Conservation (phyloP, 2,113 vertebrate species). For the Ciconia boyciana region DNA sequence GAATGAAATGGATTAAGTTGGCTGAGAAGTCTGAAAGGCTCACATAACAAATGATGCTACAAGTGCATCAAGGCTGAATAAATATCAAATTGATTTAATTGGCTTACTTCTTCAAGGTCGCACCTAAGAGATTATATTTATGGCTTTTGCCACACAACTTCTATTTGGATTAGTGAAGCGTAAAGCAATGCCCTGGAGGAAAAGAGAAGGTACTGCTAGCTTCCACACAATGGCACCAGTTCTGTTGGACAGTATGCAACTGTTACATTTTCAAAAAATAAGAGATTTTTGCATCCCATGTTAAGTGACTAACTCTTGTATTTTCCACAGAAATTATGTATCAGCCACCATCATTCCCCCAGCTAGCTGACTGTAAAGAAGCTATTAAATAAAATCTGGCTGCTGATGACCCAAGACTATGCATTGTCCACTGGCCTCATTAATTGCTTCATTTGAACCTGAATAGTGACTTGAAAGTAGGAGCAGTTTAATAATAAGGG, state of each 20-base stretch:
- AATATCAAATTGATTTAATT: conserved; percentile 29
- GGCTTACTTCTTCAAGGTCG: conserved; percentile 20
- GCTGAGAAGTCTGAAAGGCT: not conserved
- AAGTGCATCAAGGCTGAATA: conserved; percentile 5
- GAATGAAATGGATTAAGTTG: conserved; percentile 28
- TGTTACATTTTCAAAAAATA: not conserved
- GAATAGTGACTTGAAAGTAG: not conserved
- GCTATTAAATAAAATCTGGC: not conserved
- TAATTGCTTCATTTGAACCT: not conserved
- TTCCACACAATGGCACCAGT: not conserved
- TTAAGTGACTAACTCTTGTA: not conserved
- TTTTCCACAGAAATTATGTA: not conserved
- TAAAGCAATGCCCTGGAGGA: not conserved
- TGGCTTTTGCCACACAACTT: not conserved
- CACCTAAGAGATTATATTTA: not conserved
- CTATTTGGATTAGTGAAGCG: not conserved
- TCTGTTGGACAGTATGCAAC: not conserved
- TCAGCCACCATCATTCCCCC: not conserved
- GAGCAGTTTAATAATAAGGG: not conserved
- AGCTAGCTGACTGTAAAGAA: not conserved
- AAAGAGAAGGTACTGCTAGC: not conserved
- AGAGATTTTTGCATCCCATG: not conserved
- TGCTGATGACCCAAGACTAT: not conserved
- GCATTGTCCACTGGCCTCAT: not conserved
- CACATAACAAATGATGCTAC: conserved; percentile 7